phyloP scores from a whole-genome alignment of 2,888 invertebrate genomes.

The Crepidodera aurea region DNA sequence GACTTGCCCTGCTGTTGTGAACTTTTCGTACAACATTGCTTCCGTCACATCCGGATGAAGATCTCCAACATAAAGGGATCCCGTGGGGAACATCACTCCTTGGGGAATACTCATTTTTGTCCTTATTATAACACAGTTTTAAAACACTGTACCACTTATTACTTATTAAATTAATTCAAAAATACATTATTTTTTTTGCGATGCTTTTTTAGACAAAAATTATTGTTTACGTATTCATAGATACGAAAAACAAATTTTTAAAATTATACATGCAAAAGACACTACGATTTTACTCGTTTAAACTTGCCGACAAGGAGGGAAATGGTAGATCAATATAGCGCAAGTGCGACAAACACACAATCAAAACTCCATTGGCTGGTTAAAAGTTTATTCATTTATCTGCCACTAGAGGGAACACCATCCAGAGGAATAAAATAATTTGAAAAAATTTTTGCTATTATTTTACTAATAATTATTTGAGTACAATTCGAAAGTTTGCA shows the following conservation, averaged over 20 bases:
- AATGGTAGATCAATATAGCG: background rate
- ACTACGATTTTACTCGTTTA: conserved; percentile 22
- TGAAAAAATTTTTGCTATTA: too few relatives aligned
- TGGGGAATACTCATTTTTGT: conserved; percentile 55
- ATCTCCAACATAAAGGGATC: conserved; percentile 98
- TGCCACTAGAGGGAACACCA: too few relatives aligned
- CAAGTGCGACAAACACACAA: background rate
- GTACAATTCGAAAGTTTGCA: too few relatives aligned
- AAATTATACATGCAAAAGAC: conserved; percentile 24
- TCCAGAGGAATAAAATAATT: too few relatives aligned
- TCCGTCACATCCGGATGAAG: conserved; percentile 98
- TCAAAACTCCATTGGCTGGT: conserved; percentile 1
- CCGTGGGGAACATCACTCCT: conserved; percentile 82
- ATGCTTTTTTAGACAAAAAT: conserved; percentile 36
- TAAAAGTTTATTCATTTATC: background rate
- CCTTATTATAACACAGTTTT: conserved; percentile 33
- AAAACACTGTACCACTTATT: conserved; percentile 38
- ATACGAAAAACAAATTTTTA: conserved; percentile 35
- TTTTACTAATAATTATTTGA: too few relatives aligned
- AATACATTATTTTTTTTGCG: conserved; percentile 32
- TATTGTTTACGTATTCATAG: conserved; percentile 38
- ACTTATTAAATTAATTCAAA: conserved; percentile 36
- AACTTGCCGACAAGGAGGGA: background rate
- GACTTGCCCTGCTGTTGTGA: conserved; percentile 97
- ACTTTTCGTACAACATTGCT: conserved; percentile 99